phyloP scores from a whole-genome alignment of 2,113 vertebrate genomes.

The Trematomus loennbergii region DNA sequence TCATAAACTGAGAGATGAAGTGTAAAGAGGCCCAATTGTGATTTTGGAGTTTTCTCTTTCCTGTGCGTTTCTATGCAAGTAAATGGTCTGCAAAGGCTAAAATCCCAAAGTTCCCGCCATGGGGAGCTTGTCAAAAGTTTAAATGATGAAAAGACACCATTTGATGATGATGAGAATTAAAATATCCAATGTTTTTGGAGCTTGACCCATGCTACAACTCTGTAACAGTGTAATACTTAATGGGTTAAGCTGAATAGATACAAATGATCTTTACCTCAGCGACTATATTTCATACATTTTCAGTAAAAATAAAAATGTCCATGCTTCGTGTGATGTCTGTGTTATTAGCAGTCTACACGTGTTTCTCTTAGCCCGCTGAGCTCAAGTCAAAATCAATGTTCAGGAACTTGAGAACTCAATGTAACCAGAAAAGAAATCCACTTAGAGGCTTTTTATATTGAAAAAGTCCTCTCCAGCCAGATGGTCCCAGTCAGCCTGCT shows the following conservation, averaged over 20 bases:
- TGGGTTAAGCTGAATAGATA: background rate
- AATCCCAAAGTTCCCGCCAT: too few relatives aligned
- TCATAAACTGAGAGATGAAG: too few relatives aligned
- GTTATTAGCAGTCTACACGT: background rate
- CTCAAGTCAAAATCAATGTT: slow-evolving; percentile 38
- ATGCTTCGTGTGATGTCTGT: background rate
- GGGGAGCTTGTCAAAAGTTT: too few relatives aligned
- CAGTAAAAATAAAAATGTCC: background rate
- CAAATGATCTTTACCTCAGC: background rate
- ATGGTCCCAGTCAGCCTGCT: slow-evolving; percentile 60
- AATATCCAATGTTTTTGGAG: background rate
- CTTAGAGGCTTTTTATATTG: slow-evolving; percentile 51
- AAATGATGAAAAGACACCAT: background rate
- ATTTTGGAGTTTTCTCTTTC: too few relatives aligned
- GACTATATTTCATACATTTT: background rate
- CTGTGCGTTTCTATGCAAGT: too few relatives aligned
- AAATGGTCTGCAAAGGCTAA: too few relatives aligned
- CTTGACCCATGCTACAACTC: too few relatives aligned
- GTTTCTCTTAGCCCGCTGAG: slow-evolving; percentile 10
- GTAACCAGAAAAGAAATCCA: slow-evolving; percentile 33
- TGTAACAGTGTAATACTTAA: background rate
- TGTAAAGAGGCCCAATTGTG: too few relatives aligned
- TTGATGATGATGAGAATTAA: background rate
- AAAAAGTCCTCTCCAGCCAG: slow-evolving; percentile 44
- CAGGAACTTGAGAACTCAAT: slow-evolving; percentile 25